A percentile compares a stretch with the other conserved stretches of the same genome.
Evolutionary conservation across 2,888 invertebrate genomes (phyloP).

Genomic region (Calliopum simillimum): DNA sequence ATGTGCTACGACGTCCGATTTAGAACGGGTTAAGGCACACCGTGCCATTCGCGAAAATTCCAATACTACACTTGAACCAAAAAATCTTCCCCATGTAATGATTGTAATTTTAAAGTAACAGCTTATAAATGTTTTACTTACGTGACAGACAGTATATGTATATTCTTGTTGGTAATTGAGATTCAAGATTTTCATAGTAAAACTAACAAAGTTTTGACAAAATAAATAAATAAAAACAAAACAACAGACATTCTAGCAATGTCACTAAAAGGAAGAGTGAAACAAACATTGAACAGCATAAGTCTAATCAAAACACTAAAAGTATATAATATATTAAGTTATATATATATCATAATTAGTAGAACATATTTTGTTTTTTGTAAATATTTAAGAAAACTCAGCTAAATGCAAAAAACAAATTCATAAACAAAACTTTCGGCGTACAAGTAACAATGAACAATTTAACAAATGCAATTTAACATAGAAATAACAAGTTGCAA

Average conservation of each 20-base stretch:
- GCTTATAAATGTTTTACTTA: too few relatives aligned
- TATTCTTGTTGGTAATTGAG: too few relatives aligned
- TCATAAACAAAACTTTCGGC: constrained; percentile 3
- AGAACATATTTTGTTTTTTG: not conserved
- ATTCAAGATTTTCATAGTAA: too few relatives aligned
- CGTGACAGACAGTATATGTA: too few relatives aligned
- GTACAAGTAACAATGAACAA: constrained; percentile 7
- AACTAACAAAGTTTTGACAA: not conserved
- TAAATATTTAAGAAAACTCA: not conserved
- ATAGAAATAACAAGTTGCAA: constrained; percentile 15
- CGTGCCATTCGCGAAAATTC: too few relatives aligned
- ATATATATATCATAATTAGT: not conserved
- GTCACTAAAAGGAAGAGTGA: constrained; percentile 23
- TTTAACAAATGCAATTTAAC: constrained; percentile 19
- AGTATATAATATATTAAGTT: not conserved
- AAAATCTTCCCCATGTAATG: too few relatives aligned
- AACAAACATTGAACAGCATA: not conserved
- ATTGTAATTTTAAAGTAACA: too few relatives aligned
- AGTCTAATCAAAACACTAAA: not conserved
- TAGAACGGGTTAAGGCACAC: too few relatives aligned
- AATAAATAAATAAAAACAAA: constrained; percentile 1
- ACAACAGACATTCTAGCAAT: constrained; percentile 50
- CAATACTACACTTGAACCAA: too few relatives aligned
- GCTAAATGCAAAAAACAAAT: constrained; percentile 19
- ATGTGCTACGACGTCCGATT: too few relatives aligned